Evolutionary conservation across 1,140 invertebrate genomes (phyloP).

Genomic region (Drosophila tani): DNA sequence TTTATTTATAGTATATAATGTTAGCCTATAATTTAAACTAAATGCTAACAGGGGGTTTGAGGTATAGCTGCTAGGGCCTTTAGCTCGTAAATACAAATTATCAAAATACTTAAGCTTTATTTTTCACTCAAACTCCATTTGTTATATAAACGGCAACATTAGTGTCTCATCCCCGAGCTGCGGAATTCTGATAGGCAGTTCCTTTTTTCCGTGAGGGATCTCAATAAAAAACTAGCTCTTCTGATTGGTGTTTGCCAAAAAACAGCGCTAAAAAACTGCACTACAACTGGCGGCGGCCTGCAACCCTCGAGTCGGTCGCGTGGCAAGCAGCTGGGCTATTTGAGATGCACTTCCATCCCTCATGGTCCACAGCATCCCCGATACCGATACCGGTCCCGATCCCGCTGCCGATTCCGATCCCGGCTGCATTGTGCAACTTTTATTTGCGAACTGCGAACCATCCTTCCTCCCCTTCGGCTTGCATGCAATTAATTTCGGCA

Average conservation of each 20-base stretch:
- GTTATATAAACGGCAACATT: not conserved
- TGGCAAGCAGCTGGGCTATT: constrained; percentile 28
- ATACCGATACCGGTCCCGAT: constrained; percentile 1
- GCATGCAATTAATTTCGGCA: constrained; percentile 65
- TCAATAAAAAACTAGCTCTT: constrained; percentile 48
- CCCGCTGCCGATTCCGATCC: not conserved
- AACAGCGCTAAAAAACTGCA: constrained; percentile 70
- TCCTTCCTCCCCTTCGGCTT: not conserved
- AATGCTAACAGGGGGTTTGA: too few relatives aligned
- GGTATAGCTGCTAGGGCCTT: too few relatives aligned
- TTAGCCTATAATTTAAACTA: too few relatives aligned
- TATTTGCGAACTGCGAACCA: constrained; percentile 17
- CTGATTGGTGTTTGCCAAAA: constrained; percentile 66
- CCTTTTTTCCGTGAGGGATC: not conserved
- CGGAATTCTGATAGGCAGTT: constrained; percentile 53
- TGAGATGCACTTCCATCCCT: constrained; percentile 28
- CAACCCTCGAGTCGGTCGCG: constrained; percentile 39
- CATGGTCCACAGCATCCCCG: constrained; percentile 1
- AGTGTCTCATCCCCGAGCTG: not conserved
- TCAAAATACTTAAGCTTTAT: not conserved
- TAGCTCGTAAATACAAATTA: too few relatives aligned
- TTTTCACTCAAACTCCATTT: not conserved
- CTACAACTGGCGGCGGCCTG: constrained; percentile 18
- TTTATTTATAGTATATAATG: too few relatives aligned
- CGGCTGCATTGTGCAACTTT: constrained; percentile 37